Conservation (phyloP, 2,797 vertebrate species). For the Rhabdomys pumilio region DNA sequence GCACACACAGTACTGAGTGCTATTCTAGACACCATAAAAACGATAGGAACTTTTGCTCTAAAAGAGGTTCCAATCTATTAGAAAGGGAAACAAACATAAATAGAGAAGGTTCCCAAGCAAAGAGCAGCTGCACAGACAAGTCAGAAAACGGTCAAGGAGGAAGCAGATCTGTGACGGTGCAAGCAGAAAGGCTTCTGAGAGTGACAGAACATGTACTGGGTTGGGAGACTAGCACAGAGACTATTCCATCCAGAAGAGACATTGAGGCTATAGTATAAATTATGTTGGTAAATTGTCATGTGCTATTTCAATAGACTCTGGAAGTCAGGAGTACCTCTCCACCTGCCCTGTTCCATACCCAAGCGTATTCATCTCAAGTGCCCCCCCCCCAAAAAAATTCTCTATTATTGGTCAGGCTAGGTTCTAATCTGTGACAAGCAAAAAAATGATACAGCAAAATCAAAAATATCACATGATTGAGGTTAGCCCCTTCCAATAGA, state of each 20-base stretch:
- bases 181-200: background rate
- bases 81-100: rapidly evolving
- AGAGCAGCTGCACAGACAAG: background rate
- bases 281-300: background rate
- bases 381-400: background rate
- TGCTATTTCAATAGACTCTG: background rate
- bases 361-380: background rate
- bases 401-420: background rate
- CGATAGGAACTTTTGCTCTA: background rate
- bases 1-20: background rate
- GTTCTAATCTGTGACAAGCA: background rate
- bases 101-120: background rate
- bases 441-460: background rate
- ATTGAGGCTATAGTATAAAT: background rate
- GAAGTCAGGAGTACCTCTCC: background rate
- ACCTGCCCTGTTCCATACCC: background rate
- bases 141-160: background rate
- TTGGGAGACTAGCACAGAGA: background rate
- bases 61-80: background rate
- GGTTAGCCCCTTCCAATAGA: background rate
- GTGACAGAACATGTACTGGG: background rate
- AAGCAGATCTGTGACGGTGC: background rate
- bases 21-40: background rate
- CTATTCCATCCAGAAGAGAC: background rate
- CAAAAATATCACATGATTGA: background rate